These are phyloP conservation scores for Drosophila leonis DNA, from an alignment of 2,888 invertebrate genomes.

Conservation along the genomic window DNA sequence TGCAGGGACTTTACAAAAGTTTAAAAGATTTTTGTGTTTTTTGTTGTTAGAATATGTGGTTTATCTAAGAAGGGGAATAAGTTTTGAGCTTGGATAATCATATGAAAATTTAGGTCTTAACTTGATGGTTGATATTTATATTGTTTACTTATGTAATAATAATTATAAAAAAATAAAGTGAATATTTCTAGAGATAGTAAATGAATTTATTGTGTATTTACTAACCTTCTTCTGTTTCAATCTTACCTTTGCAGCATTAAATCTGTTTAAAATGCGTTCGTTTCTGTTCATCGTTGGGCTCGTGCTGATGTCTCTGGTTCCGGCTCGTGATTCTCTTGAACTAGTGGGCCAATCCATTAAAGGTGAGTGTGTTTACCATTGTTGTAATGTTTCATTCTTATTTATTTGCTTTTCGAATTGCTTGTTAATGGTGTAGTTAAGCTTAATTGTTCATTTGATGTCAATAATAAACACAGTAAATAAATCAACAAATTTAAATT, in stretches of 20 bases:
- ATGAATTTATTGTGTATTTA: too few relatives aligned
- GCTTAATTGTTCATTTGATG: conserved; percentile 3
- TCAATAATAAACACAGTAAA: background rate
- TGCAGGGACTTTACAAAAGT: conserved; percentile 3
- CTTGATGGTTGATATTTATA: background rate
- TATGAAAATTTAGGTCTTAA: background rate
- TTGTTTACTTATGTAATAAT: background rate
- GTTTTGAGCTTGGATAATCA: background rate
- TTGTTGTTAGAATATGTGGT: conserved; percentile 2
- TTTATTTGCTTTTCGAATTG: background rate
- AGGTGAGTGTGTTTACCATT: conserved; percentile 57
- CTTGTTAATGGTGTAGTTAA: background rate
- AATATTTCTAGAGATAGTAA: too few relatives aligned
- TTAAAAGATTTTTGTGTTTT: background rate
- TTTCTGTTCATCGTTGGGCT: conserved; percentile 35
- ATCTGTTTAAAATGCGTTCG: conserved; percentile 49
- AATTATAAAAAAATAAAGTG: background rate
- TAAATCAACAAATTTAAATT: background rate
- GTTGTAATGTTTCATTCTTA: too few relatives aligned
- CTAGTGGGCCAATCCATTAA: conserved; percentile 75
- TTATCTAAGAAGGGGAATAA: background rate
- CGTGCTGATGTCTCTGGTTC: conserved; percentile 16
- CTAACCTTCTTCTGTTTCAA: background rate
- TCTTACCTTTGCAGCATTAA: conserved; percentile 37
- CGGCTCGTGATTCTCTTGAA: conserved; percentile 53